Base-by-base conservation (phyloP, 2,888 invertebrate genomes). In the Leptinotarsa juncta region DNA sequence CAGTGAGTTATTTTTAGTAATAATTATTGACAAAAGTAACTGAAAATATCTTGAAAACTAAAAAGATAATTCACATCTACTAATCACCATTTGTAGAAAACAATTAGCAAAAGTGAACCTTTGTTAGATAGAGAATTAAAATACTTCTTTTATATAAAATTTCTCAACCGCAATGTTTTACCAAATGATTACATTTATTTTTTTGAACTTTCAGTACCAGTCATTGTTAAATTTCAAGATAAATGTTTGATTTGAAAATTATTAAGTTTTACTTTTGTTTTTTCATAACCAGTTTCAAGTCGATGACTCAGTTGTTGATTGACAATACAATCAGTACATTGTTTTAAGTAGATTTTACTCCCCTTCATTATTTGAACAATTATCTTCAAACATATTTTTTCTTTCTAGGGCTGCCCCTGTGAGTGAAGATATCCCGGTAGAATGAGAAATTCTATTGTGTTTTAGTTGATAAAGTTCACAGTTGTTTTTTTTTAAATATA, bases 1-100 rank as follows among this genome's bases (percentile, higher is more conserved):
- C 65, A 65, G 65, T 26, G 32, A 65, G 65, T 65, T 16, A 26
- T 65, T 18, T 65, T 65, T 26, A 32, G 23, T 65, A n/a, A n/a
- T 32, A 15, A 65, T 65, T 42, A 42, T n/a, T 65, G 15, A 65
- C 32, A 65, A 42, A 32, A 65, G 32, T 65, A 32, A 32, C 23
- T 55, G 55, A 20, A 20, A 55, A 65, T 32, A 65, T 42, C 32
- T 65, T 65, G 65, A n/a, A 42, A 65, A 32, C 32, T 32, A 32
- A 32, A 32, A 32, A 32, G 32, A 32, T 60, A 23, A 60, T 18
- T 60, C 60, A 60, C 60, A 60, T 60, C 60, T 23, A 60, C 20
- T 14, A 18, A 23, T 18, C 60, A 18, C 60, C 60, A 23, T 60
- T 23, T 60, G 14, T 60, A 60, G 26, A 60, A 50, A 50, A 50